Conservation (phyloP, 2,113 vertebrate genomes). For the Otis tarda region DNA sequence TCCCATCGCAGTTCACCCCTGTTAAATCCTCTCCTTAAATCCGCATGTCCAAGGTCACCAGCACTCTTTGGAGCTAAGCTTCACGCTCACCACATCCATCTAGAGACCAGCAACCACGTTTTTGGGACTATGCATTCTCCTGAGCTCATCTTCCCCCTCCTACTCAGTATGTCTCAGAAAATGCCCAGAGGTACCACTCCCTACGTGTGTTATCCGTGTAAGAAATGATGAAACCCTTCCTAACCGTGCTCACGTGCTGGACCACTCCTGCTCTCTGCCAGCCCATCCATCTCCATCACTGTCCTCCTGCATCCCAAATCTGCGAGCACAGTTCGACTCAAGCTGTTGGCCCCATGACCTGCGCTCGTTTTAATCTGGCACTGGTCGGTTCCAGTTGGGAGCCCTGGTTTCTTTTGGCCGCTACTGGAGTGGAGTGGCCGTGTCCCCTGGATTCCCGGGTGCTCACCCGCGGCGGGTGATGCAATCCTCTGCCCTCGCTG, state of each 20-base stretch:
- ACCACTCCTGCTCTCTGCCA: neutral
- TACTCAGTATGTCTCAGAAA: neutral
- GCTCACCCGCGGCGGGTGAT: accelerated
- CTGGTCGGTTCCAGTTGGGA: neutral
- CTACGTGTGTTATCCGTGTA: accelerated
- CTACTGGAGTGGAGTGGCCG: neutral
- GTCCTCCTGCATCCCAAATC: neutral
- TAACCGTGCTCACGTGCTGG: accelerated
- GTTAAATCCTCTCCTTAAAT: neutral
- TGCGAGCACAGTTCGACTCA: accelerated
- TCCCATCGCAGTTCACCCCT: neutral
- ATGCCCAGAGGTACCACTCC: neutral
- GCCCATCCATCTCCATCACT: neutral
- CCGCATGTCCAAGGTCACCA: neutral
- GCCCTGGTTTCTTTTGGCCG: neutral
- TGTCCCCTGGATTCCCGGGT: neutral
- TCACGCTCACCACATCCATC: neutral
- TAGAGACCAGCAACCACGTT: accelerated
- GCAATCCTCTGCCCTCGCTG: neutral
- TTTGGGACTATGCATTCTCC: neutral
- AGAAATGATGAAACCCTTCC: neutral
- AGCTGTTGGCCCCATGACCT: neutral
- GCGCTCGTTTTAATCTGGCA: neutral
- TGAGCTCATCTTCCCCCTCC: neutral
- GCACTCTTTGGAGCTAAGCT: neutral